phyloP scores from a whole-genome alignment of 2,888 invertebrate species.

The Tenthredo mesomela region DNA sequence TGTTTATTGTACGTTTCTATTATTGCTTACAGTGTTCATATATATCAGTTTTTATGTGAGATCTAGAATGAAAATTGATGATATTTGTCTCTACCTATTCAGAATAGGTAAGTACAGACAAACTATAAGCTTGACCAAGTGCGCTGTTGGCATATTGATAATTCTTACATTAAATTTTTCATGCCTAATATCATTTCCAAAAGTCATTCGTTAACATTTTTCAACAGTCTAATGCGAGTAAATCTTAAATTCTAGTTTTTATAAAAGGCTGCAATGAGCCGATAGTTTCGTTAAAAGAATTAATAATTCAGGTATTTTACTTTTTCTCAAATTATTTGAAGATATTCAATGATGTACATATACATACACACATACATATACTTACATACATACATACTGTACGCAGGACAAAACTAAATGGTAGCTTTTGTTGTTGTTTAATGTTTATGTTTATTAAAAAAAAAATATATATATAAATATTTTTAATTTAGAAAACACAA shows the following conservation, averaged over 20 bases:
- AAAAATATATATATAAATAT: slow-evolving; percentile 52
- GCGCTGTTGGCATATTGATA: slow-evolving; percentile 19
- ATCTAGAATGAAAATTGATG: neutral
- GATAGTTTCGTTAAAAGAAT: neutral
- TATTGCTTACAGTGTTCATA: neutral
- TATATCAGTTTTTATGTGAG: neutral
- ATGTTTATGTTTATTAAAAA: slow-evolving; percentile 60
- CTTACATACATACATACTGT: slow-evolving; percentile 54
- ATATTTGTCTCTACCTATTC: slow-evolving; percentile 4
- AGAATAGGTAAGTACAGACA: slow-evolving; percentile 16
- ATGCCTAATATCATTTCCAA: neutral
- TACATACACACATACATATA: slow-evolving; percentile 1
- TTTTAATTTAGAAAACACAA: slow-evolving; percentile 49
- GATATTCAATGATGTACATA: slow-evolving; percentile 41
- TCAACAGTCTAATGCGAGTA: slow-evolving; percentile 7
- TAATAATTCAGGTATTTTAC: neutral
- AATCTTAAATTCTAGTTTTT: neutral
- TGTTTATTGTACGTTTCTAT: slow-evolving; percentile 29
- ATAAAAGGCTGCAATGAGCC: neutral
- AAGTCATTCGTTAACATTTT: neutral
- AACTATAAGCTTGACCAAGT: slow-evolving; percentile 30
- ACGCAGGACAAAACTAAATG: slow-evolving; percentile 57
- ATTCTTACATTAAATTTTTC: neutral
- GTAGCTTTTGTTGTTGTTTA: slow-evolving; percentile 60
- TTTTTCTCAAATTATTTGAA: slow-evolving; percentile 4